Percentiles rank a stretch among this genome's conserved stretches.
Evolutionary conservation across 2,797 vertebrate species (phyloP).

Genomic region (Sebastes matsubarae): DNA sequence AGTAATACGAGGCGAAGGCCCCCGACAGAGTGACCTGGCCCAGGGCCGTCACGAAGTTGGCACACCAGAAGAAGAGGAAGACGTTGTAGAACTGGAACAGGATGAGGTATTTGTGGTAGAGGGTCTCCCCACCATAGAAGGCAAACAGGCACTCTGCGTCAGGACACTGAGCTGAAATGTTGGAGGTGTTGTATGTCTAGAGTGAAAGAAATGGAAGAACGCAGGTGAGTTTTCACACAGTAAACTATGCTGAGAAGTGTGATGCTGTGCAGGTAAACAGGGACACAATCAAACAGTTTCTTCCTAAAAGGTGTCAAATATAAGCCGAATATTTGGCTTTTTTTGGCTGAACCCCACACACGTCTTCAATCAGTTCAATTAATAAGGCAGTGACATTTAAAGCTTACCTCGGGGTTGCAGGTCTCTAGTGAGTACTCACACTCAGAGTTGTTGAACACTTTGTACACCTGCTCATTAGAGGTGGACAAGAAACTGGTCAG

Average conservation of each 20-base stretch:
- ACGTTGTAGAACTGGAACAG: conserved; percentile 93
- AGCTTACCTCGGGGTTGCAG: conserved; percentile 88
- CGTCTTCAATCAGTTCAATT: neutral
- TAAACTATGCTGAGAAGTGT: neutral
- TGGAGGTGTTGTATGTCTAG: conserved; percentile 88
- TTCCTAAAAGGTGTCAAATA: neutral
- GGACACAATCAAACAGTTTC: neutral
- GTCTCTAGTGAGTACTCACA: conserved; percentile 79
- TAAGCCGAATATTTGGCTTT: neutral
- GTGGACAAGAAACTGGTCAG: conserved; percentile 91
- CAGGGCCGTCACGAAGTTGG: conserved; percentile 93
- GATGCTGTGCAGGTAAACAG: neutral
- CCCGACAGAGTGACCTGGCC: conserved; percentile 96
- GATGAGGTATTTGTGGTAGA: conserved; percentile 91
- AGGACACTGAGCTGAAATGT: conserved; percentile 80
- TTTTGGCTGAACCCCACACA: neutral
- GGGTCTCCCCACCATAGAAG: conserved; percentile 92
- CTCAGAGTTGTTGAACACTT: conserved; percentile 85
- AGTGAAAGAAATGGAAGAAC: conserved; percentile 1
- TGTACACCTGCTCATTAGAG: conserved; percentile 91
- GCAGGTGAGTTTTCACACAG: neutral
- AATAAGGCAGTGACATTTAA: neutral
- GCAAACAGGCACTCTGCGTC: conserved; percentile 91
- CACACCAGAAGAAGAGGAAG: conserved; percentile 98
- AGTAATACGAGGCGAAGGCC: conserved; percentile 97